Evolutionary conservation across 2,113 vertebrate genomes (phyloP), one percentile per base, ranked within the genome.

Genomic region (Balaenoptera acutorostrata): DNA sequence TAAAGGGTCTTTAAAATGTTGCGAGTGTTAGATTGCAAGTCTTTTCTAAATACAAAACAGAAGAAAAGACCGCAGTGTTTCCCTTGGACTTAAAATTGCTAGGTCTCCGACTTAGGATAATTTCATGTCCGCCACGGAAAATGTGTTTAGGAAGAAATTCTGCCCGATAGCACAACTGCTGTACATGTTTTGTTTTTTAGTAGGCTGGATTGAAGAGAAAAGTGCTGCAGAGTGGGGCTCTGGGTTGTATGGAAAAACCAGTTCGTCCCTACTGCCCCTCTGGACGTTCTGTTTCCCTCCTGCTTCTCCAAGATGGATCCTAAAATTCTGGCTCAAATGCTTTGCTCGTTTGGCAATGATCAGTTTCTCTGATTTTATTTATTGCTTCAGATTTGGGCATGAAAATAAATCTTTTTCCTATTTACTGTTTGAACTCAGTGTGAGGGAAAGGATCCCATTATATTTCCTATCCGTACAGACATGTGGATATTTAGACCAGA

Each of bases 21-120:
- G 64, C 5, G 66, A 95, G 77, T 96, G 68, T 96, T 97, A 95
- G 85, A 90, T 98, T 97, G 66, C 82, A 72, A 97, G 96, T 96
- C 55, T 68, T 91, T 61, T 83, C 88, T 96, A 92, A 97, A 98
- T 97, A 96, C 93, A 96, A 98, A 97, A 97, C 95, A 98, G 97
- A 98, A 96, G 97, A 97, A 97, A 98, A 96, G 90, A 95, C 96
- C 55, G 1, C 87, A 97, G 92, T 93, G 95, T 97, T 97, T 96
- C 90, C 87, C 80, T 95, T 93, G 96, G 93, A 96, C 82, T 96
- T 95, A 95, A 88, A 97, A 97, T 93, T 83, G 61, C 87, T 96
- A 90, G 95, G 87, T 97, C 92, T 84, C 86, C 0, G 46, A 96
- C 64, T 96, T 96, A 83, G 80, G 75, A 90, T 92, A 91, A 95